A percentile compares a stretch with the other conserved stretches of the same genome.
Conservation (phyloP, 2,113 vertebrate genomes). For the Hippocampus abdominalis region DNA sequence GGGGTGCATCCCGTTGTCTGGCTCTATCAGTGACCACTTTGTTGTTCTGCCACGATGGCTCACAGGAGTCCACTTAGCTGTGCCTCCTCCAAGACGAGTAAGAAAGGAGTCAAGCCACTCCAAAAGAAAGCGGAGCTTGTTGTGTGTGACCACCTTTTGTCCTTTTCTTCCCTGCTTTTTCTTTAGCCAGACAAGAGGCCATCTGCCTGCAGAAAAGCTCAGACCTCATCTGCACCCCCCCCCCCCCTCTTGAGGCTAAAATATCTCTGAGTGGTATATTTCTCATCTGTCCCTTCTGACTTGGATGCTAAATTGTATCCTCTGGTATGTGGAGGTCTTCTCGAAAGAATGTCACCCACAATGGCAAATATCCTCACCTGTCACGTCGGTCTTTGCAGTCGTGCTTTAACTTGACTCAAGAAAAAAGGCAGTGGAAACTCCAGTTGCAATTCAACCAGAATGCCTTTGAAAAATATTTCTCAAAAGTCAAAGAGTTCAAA, state of each 20-base stretch:
- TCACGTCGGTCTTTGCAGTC: slow-evolving; percentile 31
- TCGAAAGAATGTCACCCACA: slow-evolving; percentile 40
- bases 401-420: slow-evolving; percentile 12
- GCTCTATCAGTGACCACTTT: slow-evolving; percentile 36
- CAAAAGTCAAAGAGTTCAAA: neutral
- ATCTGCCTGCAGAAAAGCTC: slow-evolving; percentile 69
- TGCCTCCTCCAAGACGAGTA: slow-evolving; percentile 48
- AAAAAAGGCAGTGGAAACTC: neutral
- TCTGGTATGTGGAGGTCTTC: slow-evolving; percentile 49
- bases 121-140: slow-evolving; percentile 64
- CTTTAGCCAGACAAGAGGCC: slow-evolving; percentile 68
- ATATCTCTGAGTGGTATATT: slow-evolving; percentile 47
- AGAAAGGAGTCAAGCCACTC: slow-evolving; percentile 56
- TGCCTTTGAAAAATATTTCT: neutral
- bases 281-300: slow-evolving; percentile 45
- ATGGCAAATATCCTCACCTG: slow-evolving; percentile 60
- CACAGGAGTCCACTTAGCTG: slow-evolving; percentile 56
- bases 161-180: slow-evolving; percentile 56
- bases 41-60: slow-evolving; percentile 45
- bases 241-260: slow-evolving; percentile 36
- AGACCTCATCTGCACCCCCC: slow-evolving; percentile 16
- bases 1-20: slow-evolving; percentile 25
- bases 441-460: neutral
- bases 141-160: slow-evolving; percentile 65
- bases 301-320: slow-evolving; percentile 27